These are phyloP conservation scores for Troides aeacus DNA, from an alignment of 2,888 invertebrate species.

Conservation along the genomic window DNA sequence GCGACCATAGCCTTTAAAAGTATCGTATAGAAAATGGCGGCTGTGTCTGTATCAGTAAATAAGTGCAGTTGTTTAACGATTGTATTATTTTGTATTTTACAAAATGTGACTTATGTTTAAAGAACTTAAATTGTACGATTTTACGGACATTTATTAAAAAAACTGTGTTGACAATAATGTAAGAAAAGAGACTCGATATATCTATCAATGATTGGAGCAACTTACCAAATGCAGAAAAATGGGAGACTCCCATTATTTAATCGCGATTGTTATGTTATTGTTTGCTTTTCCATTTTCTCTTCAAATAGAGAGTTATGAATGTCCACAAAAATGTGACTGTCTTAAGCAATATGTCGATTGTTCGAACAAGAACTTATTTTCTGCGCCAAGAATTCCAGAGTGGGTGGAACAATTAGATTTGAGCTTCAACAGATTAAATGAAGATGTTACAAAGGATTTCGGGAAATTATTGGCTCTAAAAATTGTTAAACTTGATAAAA, in stretches of 20 bases:
- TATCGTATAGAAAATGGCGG: conserved; percentile 66
- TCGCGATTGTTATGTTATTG: conserved; percentile 63
- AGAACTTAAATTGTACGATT: conserved; percentile 50
- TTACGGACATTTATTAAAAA: conserved; percentile 42
- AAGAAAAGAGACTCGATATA: conserved; percentile 55
- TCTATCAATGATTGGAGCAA: conserved; percentile 57
- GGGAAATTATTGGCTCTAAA: conserved; percentile 58
- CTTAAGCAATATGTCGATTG: conserved; percentile 88
- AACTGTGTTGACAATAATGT: conserved; percentile 61
- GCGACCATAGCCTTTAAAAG: conserved; percentile 14
- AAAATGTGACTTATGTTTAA: conserved; percentile 55
- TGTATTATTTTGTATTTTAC: conserved; percentile 39
- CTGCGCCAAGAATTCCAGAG: conserved; percentile 86
- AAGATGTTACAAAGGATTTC: conserved; percentile 61
- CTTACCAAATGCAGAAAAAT: conserved; percentile 73
- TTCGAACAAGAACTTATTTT: conserved; percentile 84
- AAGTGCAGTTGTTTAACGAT: conserved; percentile 55
- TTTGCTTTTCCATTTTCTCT: conserved; percentile 52
- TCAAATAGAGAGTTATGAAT: conserved; percentile 72
- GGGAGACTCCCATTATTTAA: conserved; percentile 68
- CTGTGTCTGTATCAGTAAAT: conserved; percentile 57
- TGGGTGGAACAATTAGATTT: conserved; percentile 89
- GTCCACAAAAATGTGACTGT: conserved; percentile 86
- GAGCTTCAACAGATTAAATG: conserved; percentile 70
- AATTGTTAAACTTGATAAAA: conserved; percentile 78